Evolutionary conservation across 2,888 invertebrate genomes (phyloP).

Genomic region (Geophilus truncorum): DNA sequence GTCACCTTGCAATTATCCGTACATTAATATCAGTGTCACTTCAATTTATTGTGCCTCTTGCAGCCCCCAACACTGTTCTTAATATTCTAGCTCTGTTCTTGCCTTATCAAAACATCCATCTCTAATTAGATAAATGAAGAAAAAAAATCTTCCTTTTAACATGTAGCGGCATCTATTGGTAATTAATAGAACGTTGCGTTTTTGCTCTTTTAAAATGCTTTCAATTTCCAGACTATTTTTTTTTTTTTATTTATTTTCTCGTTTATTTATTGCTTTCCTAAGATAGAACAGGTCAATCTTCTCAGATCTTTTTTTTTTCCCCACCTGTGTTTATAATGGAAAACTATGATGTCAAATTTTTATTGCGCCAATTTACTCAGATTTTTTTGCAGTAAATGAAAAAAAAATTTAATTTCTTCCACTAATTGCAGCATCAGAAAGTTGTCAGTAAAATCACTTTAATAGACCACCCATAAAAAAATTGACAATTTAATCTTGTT

Average conservation of each 20-base stretch:
- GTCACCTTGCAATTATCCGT: constrained; percentile 2
- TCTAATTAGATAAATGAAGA: neutral
- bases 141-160: neutral
- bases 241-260: neutral
- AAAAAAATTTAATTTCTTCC: neutral
- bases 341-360: constrained; percentile 20
- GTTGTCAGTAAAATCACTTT: constrained; percentile 11
- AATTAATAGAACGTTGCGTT: neutral
- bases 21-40: constrained; percentile 6
- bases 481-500: constrained; percentile 15
- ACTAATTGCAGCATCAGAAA: constrained; percentile 16
- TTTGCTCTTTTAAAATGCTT: neutral
- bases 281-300: constrained; percentile 14
- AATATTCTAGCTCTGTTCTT: neutral
- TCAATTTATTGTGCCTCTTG: neutral
- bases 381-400: neutral
- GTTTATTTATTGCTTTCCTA: neutral
- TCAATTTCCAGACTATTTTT: neutral
- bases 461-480: constrained; percentile 19
- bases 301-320: neutral
- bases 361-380: neutral
- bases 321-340: neutral
- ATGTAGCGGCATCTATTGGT: neutral
- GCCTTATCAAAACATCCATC: neutral
- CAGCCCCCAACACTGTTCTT: neutral